Conservation (phyloP, 1,140 invertebrate genomes). For the Platorchestia sp. region DNA sequence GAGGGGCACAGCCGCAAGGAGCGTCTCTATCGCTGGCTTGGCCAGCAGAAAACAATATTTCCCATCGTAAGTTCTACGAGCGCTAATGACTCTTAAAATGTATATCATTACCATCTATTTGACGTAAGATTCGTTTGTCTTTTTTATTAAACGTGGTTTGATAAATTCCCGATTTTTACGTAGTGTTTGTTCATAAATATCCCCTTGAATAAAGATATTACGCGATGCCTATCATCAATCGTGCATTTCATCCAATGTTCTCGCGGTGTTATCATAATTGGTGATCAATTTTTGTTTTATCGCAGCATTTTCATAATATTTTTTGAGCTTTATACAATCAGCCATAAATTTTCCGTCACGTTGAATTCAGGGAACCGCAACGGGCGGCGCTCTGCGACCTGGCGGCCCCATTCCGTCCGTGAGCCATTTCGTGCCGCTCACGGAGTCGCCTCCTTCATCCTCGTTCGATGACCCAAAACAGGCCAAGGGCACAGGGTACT, state of each 20-base stretch:
- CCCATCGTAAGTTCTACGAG: slow-evolving; percentile 58
- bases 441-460: background rate
- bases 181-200: too few relatives aligned
- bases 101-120: background rate
- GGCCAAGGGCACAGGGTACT: background rate
- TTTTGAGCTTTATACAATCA: too few relatives aligned
- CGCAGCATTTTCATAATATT: too few relatives aligned
- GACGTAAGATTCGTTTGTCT: too few relatives aligned
- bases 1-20: slow-evolving; percentile 66
- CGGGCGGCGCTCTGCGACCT: background rate
- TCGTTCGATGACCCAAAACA: background rate
- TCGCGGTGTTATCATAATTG: background rate
- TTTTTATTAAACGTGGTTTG: too few relatives aligned
- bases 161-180: too few relatives aligned
- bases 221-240: background rate
- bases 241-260: background rate
- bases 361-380: background rate
- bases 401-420: background rate
- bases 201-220: background rate
- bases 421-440: slow-evolving; percentile 13
- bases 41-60: slow-evolving; percentile 66
- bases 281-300: too few relatives aligned
- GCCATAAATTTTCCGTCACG: background rate
- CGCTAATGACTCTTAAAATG: background rate
- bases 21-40: slow-evolving; percentile 64